These are phyloP conservation scores for Montipora cactus DNA, from an alignment of 64 coral and sea anemone genomes.

Conservation along the genomic window DNA sequence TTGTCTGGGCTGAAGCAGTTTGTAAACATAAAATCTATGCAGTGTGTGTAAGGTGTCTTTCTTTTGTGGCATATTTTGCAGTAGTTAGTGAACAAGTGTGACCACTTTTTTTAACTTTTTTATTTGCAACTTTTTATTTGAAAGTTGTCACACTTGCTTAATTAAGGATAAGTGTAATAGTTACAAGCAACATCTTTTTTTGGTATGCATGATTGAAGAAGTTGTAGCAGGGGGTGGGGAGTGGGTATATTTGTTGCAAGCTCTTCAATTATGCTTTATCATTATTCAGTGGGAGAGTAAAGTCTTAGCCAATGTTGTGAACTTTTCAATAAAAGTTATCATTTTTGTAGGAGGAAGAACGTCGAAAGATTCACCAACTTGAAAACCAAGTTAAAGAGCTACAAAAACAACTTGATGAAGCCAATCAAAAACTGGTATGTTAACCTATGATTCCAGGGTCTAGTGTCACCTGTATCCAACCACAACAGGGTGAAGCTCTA, in stretches of 20 bases:
- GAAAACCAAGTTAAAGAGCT: constrained; percentile 65
- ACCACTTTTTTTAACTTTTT: background rate
- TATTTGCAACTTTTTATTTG: background rate
- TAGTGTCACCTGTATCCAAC: background rate
- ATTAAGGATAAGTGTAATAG: background rate
- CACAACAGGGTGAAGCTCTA: background rate
- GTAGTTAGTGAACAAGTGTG: background rate
- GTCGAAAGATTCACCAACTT: constrained; percentile 48
- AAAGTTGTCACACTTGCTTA: background rate
- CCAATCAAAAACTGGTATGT: constrained; percentile 76
- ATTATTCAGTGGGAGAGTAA: background rate
- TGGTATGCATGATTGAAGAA: background rate
- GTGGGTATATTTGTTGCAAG: background rate
- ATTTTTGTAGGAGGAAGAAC: constrained; percentile 68
- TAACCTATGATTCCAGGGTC: background rate
- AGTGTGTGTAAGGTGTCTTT: background rate
- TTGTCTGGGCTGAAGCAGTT: constrained; percentile 16
- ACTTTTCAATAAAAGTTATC: background rate
- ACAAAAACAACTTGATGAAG: constrained; percentile 65
- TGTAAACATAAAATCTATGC: constrained; percentile 4
- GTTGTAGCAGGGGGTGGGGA: background rate
- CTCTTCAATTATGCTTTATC: background rate
- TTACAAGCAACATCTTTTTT: too few species aligned
- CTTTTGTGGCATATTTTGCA: background rate
- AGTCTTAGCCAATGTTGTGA: background rate